These are phyloP conservation scores for Mythimna albipuncta DNA, from an alignment of 2,888 invertebrate genomes.

Conservation along the genomic window DNA sequence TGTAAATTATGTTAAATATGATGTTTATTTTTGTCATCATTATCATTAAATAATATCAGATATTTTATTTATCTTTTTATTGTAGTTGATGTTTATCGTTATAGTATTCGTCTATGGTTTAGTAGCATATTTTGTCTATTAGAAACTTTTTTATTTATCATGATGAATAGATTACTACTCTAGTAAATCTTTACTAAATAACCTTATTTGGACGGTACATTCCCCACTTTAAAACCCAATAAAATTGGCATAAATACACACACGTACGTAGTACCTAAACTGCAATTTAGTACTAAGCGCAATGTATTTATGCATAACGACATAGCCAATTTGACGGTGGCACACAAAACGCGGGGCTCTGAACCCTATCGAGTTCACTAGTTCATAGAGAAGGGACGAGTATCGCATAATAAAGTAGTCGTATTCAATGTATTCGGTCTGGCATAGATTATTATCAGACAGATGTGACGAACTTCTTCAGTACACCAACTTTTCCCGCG, in stretches of 20 bases:
- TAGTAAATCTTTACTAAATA: background rate
- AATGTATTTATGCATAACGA: slow-evolving; percentile 26
- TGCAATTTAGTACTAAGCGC: background rate
- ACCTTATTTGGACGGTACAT: background rate
- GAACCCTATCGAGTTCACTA: slow-evolving; percentile 63
- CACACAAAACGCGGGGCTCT: slow-evolving; percentile 48
- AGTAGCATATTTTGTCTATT: too few relatives aligned
- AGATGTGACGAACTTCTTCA: slow-evolving; percentile 14
- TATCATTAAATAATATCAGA: too few relatives aligned
- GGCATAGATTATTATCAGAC: slow-evolving; percentile 23
- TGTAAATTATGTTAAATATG: too few relatives aligned
- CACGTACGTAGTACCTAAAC: background rate
- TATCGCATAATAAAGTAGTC: slow-evolving; percentile 52
- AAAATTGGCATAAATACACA: slow-evolving; percentile 2
- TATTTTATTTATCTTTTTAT: too few relatives aligned
- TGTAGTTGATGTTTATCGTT: too few relatives aligned
- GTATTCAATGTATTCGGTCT: slow-evolving; percentile 39
- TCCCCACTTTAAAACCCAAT: background rate
- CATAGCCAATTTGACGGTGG: slow-evolving; percentile 28
- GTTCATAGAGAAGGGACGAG: slow-evolving; percentile 61
- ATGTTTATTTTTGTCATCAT: too few relatives aligned
- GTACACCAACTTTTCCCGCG: background rate
- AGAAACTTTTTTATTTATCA: too few relatives aligned
- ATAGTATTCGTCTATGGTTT: too few relatives aligned
- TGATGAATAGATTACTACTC: too few relatives aligned